phyloP scores from a whole-genome alignment of 1,140 invertebrate genomes.

The Radopholus similis region DNA sequence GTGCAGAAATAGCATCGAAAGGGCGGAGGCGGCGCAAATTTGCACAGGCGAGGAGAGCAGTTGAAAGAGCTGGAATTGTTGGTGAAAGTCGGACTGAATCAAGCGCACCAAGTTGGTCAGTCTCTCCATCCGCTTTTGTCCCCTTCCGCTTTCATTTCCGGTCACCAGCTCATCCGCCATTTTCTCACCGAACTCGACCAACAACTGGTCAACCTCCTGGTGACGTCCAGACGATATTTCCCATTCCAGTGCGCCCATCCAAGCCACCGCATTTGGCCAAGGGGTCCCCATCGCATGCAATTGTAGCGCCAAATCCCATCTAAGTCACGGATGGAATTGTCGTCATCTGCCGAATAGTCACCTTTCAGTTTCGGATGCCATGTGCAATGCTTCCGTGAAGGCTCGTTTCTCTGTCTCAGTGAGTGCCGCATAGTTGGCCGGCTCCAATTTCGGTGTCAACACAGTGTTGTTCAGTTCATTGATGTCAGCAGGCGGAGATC shows the following conservation, averaged over 20 bases:
- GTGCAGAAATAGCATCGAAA: neutral
- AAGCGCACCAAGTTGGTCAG: neutral
- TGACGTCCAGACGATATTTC: neutral
- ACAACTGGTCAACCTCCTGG: neutral
- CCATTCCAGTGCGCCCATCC: slow-evolving; percentile 13
- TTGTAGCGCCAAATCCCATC: neutral
- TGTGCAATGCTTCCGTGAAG: neutral
- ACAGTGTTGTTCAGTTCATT: too few relatives aligned
- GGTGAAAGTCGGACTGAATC: neutral
- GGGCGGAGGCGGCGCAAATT: neutral
- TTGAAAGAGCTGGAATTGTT: neutral
- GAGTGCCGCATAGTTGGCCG: neutral
- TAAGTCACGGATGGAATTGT: neutral
- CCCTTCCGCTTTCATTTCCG: slow-evolving; percentile 95
- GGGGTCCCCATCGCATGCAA: neutral
- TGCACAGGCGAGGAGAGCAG: neutral
- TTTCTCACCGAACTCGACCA: neutral
- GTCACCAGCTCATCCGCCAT: slow-evolving; percentile 86
- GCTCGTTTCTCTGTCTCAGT: neutral
- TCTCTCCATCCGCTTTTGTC: slow-evolving; percentile 62
- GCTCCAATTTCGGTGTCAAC: neutral
- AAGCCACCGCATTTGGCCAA: slow-evolving; percentile 1
- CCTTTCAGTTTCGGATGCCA: neutral
- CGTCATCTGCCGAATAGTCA: neutral
- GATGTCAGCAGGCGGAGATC: too few relatives aligned